Conservation (phyloP, 2,113 vertebrate genomes). For the Chionis minor region DNA sequence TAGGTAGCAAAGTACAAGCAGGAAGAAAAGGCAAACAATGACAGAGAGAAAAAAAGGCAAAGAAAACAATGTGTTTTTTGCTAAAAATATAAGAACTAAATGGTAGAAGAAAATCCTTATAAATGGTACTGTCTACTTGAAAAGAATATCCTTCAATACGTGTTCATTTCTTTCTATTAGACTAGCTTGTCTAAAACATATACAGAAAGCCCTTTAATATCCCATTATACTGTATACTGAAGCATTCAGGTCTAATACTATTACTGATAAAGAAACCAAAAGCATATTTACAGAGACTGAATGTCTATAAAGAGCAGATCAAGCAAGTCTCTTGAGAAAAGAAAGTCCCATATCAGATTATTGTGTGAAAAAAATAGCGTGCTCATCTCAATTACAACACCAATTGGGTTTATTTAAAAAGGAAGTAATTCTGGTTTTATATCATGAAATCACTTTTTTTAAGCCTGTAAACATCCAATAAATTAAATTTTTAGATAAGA, state of each 20-base stretch:
- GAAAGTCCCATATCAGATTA: slow-evolving; percentile 70
- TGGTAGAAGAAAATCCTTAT: background rate
- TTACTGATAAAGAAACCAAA: slow-evolving; percentile 73
- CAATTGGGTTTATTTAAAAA: slow-evolving; percentile 60
- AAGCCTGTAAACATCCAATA: slow-evolving; percentile 66
- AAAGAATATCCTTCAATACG: background rate
- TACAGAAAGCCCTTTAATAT: slow-evolving; percentile 55
- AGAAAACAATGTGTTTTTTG: slow-evolving; percentile 18
- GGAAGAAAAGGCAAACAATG: slow-evolving; percentile 31
- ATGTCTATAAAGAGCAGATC: slow-evolving; percentile 73
- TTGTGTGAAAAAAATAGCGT: slow-evolving; percentile 62
- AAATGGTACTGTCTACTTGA: background rate
- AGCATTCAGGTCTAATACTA: slow-evolving; percentile 65
- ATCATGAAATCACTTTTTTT: slow-evolving; percentile 58
- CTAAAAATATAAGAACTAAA: background rate
- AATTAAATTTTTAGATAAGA: slow-evolving; percentile 67
- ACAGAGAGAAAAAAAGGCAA: background rate
- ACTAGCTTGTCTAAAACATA: slow-evolving; percentile 29
- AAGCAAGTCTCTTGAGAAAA: slow-evolving; percentile 71
- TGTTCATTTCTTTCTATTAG: slow-evolving; percentile 41
- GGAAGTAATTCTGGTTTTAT: slow-evolving; percentile 54
- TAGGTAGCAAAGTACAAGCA: slow-evolving; percentile 36
- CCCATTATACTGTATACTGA: slow-evolving; percentile 46
- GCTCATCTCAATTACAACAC: slow-evolving; percentile 62
- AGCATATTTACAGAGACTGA: slow-evolving; percentile 74